phyloP scores from a whole-genome alignment of 2,888 invertebrate genomes.

The Seira sanloemensis region DNA sequence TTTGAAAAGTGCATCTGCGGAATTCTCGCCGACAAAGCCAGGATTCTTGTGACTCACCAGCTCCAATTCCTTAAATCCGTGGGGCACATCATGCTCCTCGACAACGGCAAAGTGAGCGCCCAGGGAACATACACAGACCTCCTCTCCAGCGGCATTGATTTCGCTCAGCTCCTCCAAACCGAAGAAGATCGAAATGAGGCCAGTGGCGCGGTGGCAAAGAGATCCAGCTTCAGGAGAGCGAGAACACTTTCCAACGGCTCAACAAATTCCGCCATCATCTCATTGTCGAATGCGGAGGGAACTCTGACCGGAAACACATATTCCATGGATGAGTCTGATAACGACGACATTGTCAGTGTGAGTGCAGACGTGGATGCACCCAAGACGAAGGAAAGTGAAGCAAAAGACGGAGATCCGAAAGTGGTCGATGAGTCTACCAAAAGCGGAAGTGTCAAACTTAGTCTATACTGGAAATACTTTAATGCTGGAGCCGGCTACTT shows the following conservation, averaged over 20 bases:
- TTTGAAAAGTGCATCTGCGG: conserved; percentile 75
- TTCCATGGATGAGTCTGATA: not conserved
- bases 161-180: conserved; percentile 75
- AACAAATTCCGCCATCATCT: not conserved
- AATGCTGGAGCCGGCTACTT: conserved; percentile 75
- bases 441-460: conserved; percentile 68
- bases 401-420: conserved; percentile 77
- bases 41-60: conserved; percentile 84
- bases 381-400: not conserved
- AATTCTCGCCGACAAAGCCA: conserved; percentile 75
- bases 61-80: conserved; percentile 78
- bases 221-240: not conserved
- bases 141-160: conserved; percentile 75
- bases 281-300: conserved; percentile 64
- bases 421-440: conserved; percentile 72
- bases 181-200: conserved; percentile 71
- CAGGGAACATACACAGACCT: conserved; percentile 81
- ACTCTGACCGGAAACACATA: conserved; percentile 51
- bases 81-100: conserved; percentile 67
- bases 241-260: not conserved
- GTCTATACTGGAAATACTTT: conserved; percentile 77
- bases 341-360: no score
- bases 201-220: not conserved
- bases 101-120: conserved; percentile 78
- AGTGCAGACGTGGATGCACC: no score